Conservation (phyloP, 2,888 invertebrate genomes). For the Caenorhabditis sinica region DNA sequence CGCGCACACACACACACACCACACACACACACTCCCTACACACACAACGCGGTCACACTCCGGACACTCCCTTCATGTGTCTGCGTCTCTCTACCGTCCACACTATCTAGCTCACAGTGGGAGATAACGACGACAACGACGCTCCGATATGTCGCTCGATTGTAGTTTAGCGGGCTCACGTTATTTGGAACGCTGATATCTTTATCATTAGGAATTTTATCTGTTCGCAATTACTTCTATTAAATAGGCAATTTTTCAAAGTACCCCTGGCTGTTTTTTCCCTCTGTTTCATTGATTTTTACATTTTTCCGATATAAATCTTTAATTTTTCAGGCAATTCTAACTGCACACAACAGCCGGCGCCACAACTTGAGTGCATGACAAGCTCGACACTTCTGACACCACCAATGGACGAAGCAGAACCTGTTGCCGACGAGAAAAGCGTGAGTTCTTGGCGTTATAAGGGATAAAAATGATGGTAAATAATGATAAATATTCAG, state of each 20-base stretch:
- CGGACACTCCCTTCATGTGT: background rate
- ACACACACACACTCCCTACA: background rate
- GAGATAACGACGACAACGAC: conserved; percentile 10
- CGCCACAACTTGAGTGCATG: conserved; percentile 42
- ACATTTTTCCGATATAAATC: background rate
- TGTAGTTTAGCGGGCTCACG: conserved; percentile 9
- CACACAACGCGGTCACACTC: background rate
- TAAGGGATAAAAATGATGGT: too few relatives aligned
- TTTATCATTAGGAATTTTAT: background rate
- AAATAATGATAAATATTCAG: conserved; percentile 12
- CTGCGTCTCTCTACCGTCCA: background rate
- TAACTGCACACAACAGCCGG: background rate
- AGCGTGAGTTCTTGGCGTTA: background rate
- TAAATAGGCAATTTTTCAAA: background rate
- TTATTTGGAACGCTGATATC: background rate
- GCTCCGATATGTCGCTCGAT: conserved; percentile 13
- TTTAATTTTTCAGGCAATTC: conserved; percentile 20
- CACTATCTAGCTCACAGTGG: background rate
- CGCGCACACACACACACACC: too few relatives aligned
- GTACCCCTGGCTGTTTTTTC: background rate
- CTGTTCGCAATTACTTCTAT: background rate
- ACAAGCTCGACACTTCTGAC: conserved; percentile 38
- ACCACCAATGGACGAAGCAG: conserved; percentile 58
- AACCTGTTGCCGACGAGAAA: conserved; percentile 17
- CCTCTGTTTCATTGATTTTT: too few relatives aligned